Evolutionary conservation across 2,888 invertebrate species (phyloP).

Genomic region (Herminia tarsipennalis): DNA sequence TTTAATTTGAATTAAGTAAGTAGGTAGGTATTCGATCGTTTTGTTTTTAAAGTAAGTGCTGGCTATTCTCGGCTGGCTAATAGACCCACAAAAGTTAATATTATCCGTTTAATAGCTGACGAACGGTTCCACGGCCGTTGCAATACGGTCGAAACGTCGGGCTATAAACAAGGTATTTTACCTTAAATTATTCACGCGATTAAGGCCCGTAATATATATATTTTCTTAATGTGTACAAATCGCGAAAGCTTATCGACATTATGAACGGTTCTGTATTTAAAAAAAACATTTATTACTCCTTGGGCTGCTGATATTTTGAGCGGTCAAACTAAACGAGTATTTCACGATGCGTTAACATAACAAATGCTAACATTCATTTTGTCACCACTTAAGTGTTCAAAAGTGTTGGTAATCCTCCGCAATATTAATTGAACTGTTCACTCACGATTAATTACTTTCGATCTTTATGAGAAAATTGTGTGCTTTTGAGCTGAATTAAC

Average conservation of each 20-base stretch:
- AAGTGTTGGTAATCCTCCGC: constrained; percentile 10
- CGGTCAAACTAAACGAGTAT: constrained; percentile 24
- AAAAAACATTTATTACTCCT: constrained; percentile 29
- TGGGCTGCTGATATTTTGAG: constrained; percentile 30
- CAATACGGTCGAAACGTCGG: too few relatives aligned
- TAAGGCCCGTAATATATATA: too few relatives aligned
- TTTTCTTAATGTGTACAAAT: too few relatives aligned
- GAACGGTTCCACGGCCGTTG: too few relatives aligned
- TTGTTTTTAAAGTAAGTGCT: too few relatives aligned
- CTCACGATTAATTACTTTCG: constrained; percentile 15
- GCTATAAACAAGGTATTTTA: too few relatives aligned
- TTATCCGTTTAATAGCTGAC: constrained; percentile 19
- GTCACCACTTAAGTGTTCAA: constrained; percentile 19
- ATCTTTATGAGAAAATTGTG: not conserved
- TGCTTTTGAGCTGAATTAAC: not conserved
- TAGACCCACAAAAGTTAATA: constrained; percentile 15
- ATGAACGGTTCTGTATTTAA: constrained; percentile 22
- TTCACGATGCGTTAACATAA: constrained; percentile 32
- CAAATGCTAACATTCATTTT: constrained; percentile 36
- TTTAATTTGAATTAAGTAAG: too few relatives aligned
- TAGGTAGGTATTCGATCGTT: too few relatives aligned
- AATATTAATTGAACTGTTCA: constrained; percentile 20
- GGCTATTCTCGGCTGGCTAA: constrained; percentile 13
- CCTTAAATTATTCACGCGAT: too few relatives aligned
- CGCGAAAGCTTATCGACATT: too few relatives aligned